Conservation (phyloP, 2,888 invertebrate genomes). For the Lepidocyrtoides sp. region DNA sequence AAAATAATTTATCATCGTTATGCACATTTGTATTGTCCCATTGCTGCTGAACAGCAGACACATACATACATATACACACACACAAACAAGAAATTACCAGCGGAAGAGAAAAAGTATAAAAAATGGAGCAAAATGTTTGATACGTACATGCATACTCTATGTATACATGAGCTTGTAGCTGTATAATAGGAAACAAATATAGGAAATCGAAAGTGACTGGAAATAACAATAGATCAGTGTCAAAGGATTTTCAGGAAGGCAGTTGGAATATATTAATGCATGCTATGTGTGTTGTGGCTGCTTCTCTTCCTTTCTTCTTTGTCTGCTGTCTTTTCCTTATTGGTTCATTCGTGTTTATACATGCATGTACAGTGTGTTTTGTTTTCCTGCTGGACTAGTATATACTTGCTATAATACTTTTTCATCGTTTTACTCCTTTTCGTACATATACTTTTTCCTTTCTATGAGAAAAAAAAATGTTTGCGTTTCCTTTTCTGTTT, state of each 20-base stretch:
- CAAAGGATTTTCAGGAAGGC: constrained; percentile 76
- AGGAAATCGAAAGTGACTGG: constrained; percentile 79
- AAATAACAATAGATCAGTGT: constrained; percentile 81
- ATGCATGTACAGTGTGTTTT: not conserved
- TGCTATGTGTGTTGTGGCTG: constrained; percentile 36
- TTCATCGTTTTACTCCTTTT: not conserved
- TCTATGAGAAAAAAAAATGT: not conserved
- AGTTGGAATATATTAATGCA: constrained; percentile 74
- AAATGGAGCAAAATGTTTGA: constrained; percentile 13
- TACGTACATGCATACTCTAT: not conserved
- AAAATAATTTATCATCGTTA: constrained; percentile 78
- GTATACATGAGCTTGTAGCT: not conserved
- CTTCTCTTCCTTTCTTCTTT: constrained; percentile 3
- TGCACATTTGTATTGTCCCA: constrained; percentile 66
- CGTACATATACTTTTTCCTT: constrained; percentile 16
- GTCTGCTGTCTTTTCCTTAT: not conserved
- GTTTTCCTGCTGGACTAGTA: not conserved
- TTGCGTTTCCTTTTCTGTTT: not conserved
- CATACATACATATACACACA: not conserved
- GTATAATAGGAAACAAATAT: constrained; percentile 56
- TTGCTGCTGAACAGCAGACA: not conserved
- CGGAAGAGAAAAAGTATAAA: constrained; percentile 48
- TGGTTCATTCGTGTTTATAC: not conserved
- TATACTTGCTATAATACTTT: not conserved
- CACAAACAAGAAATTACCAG: constrained; percentile 39